Conservation (phyloP, 2,888 invertebrate species). For the Kuschelorhynchus macadamiae region DNA sequence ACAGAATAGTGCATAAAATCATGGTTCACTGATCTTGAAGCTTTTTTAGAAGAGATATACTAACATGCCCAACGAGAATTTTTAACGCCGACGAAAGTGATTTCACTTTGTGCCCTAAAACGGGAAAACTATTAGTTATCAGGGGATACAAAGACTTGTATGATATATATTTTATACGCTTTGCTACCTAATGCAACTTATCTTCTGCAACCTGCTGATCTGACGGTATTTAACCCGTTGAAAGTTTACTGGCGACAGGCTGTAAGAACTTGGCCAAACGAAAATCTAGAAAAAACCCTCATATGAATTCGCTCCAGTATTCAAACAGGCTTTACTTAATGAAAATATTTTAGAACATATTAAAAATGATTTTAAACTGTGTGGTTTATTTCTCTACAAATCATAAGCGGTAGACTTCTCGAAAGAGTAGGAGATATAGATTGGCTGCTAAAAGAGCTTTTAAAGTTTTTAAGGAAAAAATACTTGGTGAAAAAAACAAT, state of each 20-base stretch:
- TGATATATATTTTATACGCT: slow-evolving; percentile 55
- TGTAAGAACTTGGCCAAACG: slow-evolving; percentile 46
- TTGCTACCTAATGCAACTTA: slow-evolving; percentile 52
- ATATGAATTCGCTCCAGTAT: slow-evolving; percentile 3
- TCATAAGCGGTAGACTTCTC: neutral
- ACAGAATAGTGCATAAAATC: slow-evolving; percentile 49
- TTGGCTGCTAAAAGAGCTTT: too few relatives aligned
- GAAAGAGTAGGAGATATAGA: too few relatives aligned
- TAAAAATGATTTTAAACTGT: neutral
- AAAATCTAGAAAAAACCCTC: slow-evolving; percentile 38
- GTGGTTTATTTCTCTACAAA: slow-evolving; percentile 1
- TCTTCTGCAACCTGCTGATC: slow-evolving; percentile 55
- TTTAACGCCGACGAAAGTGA: slow-evolving; percentile 63
- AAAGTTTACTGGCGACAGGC: slow-evolving; percentile 9
- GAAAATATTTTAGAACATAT: neutral
- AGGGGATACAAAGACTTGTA: slow-evolving; percentile 54
- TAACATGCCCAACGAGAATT: slow-evolving; percentile 55
- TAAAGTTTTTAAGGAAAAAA: too few relatives aligned
- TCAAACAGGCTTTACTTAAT: neutral
- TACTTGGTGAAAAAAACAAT: too few relatives aligned
- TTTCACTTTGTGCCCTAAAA: slow-evolving; percentile 53
- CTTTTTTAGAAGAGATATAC: slow-evolving; percentile 44
- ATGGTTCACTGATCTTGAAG: slow-evolving; percentile 53
- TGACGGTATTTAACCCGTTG: slow-evolving; percentile 19
- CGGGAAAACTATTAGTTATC: slow-evolving; percentile 56